phyloP scores from a whole-genome alignment of 2,797 vertebrate genomes.

The Phyllotis vaccarum region DNA sequence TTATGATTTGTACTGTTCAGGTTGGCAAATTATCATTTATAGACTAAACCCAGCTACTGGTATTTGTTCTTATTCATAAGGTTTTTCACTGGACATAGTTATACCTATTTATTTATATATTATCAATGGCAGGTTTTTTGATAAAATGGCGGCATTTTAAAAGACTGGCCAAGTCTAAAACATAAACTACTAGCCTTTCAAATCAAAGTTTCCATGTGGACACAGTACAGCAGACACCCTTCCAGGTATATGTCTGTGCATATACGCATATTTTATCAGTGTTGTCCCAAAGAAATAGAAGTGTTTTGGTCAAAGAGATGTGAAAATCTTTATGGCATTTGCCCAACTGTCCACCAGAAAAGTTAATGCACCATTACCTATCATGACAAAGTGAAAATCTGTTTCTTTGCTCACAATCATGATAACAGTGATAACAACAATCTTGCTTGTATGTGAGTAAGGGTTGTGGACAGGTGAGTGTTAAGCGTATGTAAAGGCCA shows the following conservation, averaged over 20 bases:
- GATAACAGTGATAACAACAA: neutral
- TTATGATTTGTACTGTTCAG: neutral
- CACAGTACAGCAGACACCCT: neutral
- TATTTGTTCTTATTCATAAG: constrained; percentile 50
- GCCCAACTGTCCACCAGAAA: neutral
- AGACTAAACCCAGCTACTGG: neutral
- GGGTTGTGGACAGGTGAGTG: neutral
- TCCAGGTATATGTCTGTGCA: neutral
- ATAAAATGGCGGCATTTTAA: neutral
- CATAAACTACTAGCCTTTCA: neutral
- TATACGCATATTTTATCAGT: neutral
- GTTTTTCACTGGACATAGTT: constrained; percentile 1
- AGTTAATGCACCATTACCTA: neutral
- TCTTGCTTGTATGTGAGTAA: neutral
- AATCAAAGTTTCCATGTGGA: neutral
- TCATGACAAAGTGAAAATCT: neutral
- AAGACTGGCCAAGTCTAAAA: neutral
- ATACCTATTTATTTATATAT: neutral
- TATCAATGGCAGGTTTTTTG: neutral
- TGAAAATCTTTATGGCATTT: neutral
- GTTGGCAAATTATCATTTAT: neutral
- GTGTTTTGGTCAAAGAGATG: neutral
- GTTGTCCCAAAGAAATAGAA: neutral
- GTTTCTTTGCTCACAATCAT: neutral
- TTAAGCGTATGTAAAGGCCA: too few relatives aligned